These are phyloP conservation scores for Drosophila multiciliata DNA, from an alignment of 2,888 invertebrate genomes.

Conservation along the genomic window DNA sequence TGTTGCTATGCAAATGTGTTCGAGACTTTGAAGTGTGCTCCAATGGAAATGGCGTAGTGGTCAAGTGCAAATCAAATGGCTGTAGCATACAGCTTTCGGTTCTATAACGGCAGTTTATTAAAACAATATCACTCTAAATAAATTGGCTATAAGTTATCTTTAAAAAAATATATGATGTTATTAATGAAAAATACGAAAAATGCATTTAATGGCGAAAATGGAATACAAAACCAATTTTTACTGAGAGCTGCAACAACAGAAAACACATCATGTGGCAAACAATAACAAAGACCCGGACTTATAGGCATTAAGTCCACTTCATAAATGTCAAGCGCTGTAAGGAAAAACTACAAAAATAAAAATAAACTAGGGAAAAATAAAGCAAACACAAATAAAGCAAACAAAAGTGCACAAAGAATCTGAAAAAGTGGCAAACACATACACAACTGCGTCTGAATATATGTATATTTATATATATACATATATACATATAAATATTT, in stretches of 20 bases:
- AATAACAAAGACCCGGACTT: slow-evolving; percentile 25
- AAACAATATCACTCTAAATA: neutral
- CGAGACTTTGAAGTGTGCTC: slow-evolving; percentile 6
- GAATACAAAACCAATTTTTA: slow-evolving; percentile 54
- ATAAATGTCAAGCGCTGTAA: slow-evolving; percentile 43
- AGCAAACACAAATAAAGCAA: slow-evolving; percentile 33
- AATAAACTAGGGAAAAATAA: slow-evolving; percentile 25
- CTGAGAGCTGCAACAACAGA: slow-evolving; percentile 1
- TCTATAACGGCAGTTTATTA: slow-evolving; percentile 16
- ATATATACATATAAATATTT: slow-evolving; percentile 50
- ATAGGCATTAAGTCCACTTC: slow-evolving; percentile 58
- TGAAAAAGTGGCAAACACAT: slow-evolving; percentile 8
- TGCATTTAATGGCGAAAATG: slow-evolving; percentile 17
- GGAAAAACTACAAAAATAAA: slow-evolving; percentile 16
- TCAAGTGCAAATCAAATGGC: slow-evolving; percentile 54
- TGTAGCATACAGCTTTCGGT: slow-evolving; percentile 17
- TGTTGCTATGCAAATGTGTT: slow-evolving; percentile 50
- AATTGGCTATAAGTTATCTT: slow-evolving; percentile 1
- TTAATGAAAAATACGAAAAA: neutral
- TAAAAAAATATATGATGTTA: neutral
- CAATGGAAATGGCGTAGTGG: slow-evolving; percentile 12
- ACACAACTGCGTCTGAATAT: neutral
- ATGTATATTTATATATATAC: neutral
- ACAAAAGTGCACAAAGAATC: slow-evolving; percentile 16
- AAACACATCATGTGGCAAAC: slow-evolving; percentile 15